phyloP scores from a whole-genome alignment of 2,113 vertebrate species.

The Terrapene triunguis region DNA sequence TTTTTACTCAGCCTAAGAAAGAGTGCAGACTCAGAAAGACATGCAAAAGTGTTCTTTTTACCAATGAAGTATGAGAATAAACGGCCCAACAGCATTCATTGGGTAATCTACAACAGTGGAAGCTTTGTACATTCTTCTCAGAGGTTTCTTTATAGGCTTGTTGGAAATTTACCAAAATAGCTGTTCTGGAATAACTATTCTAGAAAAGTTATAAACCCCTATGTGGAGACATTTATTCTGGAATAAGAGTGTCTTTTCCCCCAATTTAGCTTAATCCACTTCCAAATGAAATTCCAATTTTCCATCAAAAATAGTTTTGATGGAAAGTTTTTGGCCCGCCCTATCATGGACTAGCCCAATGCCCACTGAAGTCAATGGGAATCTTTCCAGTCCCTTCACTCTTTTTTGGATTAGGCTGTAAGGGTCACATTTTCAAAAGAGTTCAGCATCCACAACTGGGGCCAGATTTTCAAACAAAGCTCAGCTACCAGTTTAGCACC shows the following conservation, averaged over 20 bases:
- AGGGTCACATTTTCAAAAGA: not conserved
- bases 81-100: not conserved
- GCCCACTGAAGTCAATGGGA: not conserved
- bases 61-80: not conserved
- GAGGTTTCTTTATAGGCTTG: not conserved
- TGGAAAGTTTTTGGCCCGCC: not conserved
- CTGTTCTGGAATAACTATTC: fast-evolving
- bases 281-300: not conserved
- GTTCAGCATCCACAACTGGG: not conserved
- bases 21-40: not conserved
- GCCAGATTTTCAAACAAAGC: not conserved
- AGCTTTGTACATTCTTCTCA: not conserved
- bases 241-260: not conserved
- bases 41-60: not conserved
- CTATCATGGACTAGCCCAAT: not conserved
- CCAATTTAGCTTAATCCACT: not conserved
- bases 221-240: not conserved
- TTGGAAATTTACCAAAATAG: slow-evolving; percentile 4
- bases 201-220: not conserved
- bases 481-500: not conserved
- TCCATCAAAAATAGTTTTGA: not conserved
- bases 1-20: not conserved
- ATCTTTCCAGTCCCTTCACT: not conserved
- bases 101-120: not conserved
- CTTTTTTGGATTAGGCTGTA: not conserved